Percentiles rank a stretch among this genome's conserved stretches.
phyloP scores from a whole-genome alignment of 2,888 invertebrate genomes.

The Myopa testacea region DNA sequence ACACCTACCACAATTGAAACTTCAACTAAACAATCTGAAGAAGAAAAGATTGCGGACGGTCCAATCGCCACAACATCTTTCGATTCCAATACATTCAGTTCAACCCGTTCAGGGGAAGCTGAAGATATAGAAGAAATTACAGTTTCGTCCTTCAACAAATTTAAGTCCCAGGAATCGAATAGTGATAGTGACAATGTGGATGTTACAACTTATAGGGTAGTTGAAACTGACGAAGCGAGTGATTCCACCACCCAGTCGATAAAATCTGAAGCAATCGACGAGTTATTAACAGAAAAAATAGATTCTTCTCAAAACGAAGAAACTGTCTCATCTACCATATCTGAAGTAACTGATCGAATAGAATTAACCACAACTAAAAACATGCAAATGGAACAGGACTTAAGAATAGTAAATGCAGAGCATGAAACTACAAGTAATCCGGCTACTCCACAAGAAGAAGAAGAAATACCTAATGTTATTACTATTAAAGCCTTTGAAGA shows the following conservation, averaged over 20 bases:
- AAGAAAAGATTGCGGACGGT: conserved; percentile 41
- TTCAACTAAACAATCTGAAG: conserved; percentile 1
- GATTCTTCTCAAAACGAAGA: not conserved
- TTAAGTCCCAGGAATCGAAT: not conserved
- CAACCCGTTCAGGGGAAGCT: conserved; percentile 21
- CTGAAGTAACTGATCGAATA: not conserved
- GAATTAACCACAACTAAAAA: not conserved
- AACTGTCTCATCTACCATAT: not conserved
- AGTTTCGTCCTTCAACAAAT: not conserved
- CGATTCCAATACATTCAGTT: no score
- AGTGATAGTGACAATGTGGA: conserved; percentile 44
- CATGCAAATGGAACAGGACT: not conserved
- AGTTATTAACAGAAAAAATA: not conserved
- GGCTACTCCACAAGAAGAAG: not conserved
- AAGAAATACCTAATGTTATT: not conserved
- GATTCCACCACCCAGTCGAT: conserved; percentile 7
- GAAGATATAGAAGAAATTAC: conserved; percentile 41
- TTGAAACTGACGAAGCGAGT: conserved; percentile 39
- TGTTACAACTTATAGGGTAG: conserved; percentile 45
- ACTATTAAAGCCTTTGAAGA: not conserved
- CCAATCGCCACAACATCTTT: conserved; percentile 24
- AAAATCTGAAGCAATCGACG: conserved; percentile 11
- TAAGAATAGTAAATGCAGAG: not conserved
- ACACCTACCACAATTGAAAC: not conserved
- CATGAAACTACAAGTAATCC: not conserved